A percentile compares a stretch with the other conserved stretches of the same genome.
phyloP scores from a whole-genome alignment of 2,888 invertebrate genomes.

The Tenthredo distinguenda region DNA sequence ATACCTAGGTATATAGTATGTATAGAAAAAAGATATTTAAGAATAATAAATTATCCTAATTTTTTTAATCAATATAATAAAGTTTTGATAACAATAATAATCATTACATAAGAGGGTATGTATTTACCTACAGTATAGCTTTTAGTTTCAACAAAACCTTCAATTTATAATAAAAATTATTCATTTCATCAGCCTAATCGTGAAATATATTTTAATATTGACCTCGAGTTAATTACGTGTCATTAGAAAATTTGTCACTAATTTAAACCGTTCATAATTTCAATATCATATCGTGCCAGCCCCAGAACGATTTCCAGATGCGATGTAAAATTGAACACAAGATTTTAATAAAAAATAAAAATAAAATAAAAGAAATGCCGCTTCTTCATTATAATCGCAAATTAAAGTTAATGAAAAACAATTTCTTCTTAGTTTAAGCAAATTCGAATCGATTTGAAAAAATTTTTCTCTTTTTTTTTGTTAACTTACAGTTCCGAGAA shows the following conservation, averaged over 20 bases:
- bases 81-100: slow-evolving; percentile 54
- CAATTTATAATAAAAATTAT: slow-evolving; percentile 43
- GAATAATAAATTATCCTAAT: slow-evolving; percentile 53
- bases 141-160: slow-evolving; percentile 49
- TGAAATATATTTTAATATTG: slow-evolving; percentile 10
- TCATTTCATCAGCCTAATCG: not conserved
- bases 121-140: slow-evolving; percentile 24
- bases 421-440: not conserved
- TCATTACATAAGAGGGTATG: slow-evolving; percentile 43
- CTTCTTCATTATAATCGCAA: not conserved
- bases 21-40: slow-evolving; percentile 44
- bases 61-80: slow-evolving; percentile 49
- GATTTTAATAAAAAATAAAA: not conserved
- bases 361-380: not conserved
- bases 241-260: not conserved
- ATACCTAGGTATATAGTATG: slow-evolving; percentile 21
- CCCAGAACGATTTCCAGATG: not conserved
- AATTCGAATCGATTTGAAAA: not conserved
- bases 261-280: not conserved
- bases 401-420: not conserved
- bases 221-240: not conserved
- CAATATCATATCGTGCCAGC: slow-evolving; percentile 3
- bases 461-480: not conserved
- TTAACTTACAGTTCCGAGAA: not conserved
- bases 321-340: not conserved